phyloP scores from a whole-genome alignment of 2,888 invertebrate species.

The Cataglyphis altisquamis region DNA sequence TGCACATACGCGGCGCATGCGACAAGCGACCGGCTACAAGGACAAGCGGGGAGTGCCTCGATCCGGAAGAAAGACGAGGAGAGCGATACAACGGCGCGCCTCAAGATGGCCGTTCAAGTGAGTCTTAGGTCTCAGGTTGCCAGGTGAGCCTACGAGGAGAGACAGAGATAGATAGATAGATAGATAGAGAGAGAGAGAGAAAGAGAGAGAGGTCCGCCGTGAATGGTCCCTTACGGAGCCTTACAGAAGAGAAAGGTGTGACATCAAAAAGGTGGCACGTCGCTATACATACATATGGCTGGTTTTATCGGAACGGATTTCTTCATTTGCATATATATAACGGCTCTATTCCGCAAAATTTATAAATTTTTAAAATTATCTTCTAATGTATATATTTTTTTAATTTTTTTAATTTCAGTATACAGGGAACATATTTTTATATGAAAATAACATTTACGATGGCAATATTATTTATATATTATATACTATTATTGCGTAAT shows the following conservation, averaged over 20 bases:
- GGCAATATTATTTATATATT: not conserved
- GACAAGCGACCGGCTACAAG: conserved; percentile 63
- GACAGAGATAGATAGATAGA: conserved; percentile 17
- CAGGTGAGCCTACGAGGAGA: conserved; percentile 66
- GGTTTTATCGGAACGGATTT: conserved; percentile 31
- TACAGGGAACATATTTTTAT: not conserved
- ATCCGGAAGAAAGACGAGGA: conserved; percentile 62
- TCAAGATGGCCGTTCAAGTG: conserved; percentile 79
- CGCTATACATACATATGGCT: not conserved
- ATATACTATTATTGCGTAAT: not conserved
- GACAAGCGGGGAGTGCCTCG: conserved; percentile 62
- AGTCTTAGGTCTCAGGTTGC: conserved; percentile 74
- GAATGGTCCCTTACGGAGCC: conserved; percentile 64
- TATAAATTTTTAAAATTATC: not conserved
- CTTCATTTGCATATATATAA: not conserved
- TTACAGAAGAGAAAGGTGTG: conserved; percentile 67
- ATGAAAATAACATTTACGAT: not conserved
- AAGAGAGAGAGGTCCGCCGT: conserved; percentile 45
- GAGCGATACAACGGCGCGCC: conserved; percentile 63
- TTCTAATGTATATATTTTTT: not conserved
- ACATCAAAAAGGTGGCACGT: conserved; percentile 35
- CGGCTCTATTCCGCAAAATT: not conserved
- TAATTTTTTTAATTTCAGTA: not conserved
- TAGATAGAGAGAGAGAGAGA: conserved; percentile 23
- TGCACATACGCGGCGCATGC: conserved; percentile 29